Evolutionary conservation across 2,113 vertebrate species (phyloP), one percentile per base, ranked within the genome.

Genomic region (Dasypus novemcinctus): DNA sequence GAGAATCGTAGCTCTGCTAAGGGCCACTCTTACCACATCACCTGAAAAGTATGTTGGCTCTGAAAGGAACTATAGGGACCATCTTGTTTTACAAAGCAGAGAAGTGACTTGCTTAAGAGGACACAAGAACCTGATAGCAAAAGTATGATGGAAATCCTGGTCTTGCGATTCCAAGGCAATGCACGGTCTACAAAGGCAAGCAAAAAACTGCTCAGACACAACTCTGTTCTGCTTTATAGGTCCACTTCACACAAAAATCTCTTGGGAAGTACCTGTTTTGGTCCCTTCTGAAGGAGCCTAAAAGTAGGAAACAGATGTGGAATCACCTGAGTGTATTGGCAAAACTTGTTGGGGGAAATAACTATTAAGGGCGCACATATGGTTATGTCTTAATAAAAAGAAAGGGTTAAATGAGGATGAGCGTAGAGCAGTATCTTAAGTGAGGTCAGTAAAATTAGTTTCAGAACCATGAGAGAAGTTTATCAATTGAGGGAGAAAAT

Each of bases 181-280:
- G 54, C 12, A 8, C n/a, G 9, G 11, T 13, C 49, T 13, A 4
- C 43, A 38, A 2, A 15, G 4, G 13, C 68, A 14, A 49, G n/a
- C 29, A n/a, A 33, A 33, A 21, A 54, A 31, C 12, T 31, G 2
- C 46, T 1, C 8, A 57, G 31, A 49, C 52, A 29, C 15, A 21
- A 33, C 12, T 68, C 29, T 5, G 29, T 64, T 63, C 33, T 5
- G 54, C 14, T 2, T 13, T 36, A 14, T 12, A 80, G 54, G 27
- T 33, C 38, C 0, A 14, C 54, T 20, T n/a, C 78, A 46, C 36
- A 1, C 2, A 31, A 31, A 2, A 10, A 0, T 13, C 33, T 38
- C 7, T 20, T 36, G 2, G 21, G 6, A 7, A 7, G 7, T 6
- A 46, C 9, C 10, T 2, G 5, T 11, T n/a, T n/a, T 4, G 14